Evolutionary conservation across 92 coral and sea anemone species (phyloP).

Genomic region (Porites cylindrica): DNA sequence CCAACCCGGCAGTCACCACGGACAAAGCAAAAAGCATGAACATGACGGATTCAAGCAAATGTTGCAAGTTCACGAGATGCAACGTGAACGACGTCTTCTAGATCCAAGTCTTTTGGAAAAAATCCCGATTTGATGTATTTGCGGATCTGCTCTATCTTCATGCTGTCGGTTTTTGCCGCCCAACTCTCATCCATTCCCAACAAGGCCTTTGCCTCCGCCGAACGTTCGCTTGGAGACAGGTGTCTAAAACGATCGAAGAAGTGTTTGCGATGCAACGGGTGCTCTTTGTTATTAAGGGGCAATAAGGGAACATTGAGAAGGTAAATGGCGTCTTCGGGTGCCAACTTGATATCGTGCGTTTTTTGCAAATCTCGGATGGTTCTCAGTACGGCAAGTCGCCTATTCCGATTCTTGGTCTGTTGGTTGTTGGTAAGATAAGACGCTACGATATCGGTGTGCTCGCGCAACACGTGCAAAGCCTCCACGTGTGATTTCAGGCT

Average conservation of each 20-base stretch:
- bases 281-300: neutral
- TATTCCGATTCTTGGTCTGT: neutral
- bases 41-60: neutral
- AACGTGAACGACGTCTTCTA: constrained; percentile 6
- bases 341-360: neutral
- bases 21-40: neutral
- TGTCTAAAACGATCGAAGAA: neutral
- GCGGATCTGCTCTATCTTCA: neutral
- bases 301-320: neutral
- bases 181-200: neutral
- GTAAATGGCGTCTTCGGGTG: neutral
- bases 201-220: neutral
- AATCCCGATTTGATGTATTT: neutral
- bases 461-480: neutral
- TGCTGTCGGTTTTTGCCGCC: neutral
- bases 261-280: neutral
- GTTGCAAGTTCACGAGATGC: neutral
- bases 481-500: neutral
- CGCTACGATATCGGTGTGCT: neutral
- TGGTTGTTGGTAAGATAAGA: neutral
- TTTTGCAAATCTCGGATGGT: neutral
- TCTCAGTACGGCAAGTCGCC: neutral
- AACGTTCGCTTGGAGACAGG: neutral
- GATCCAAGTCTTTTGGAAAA: neutral
- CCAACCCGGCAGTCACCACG: constrained; percentile 9